Evolutionary conservation across 2,888 invertebrate genomes (phyloP).

Genomic region (Troides aeacus): DNA sequence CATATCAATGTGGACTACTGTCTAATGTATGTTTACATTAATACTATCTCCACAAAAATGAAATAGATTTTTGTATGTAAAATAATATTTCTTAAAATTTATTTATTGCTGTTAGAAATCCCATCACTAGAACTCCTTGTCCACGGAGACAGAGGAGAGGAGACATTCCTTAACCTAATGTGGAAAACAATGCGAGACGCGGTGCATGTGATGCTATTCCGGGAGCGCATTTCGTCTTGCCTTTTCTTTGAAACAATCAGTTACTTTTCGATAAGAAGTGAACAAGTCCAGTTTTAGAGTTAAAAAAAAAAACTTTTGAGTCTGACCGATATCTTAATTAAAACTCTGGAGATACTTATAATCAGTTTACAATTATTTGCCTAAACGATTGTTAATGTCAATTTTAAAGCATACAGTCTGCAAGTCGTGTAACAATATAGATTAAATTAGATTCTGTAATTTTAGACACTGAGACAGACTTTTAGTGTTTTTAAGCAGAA

Average conservation of each 20-base stretch:
- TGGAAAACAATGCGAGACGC: constrained; percentile 71
- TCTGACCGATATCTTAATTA: constrained; percentile 1
- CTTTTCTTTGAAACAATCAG: constrained; percentile 32
- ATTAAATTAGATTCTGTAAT: too few relatives aligned
- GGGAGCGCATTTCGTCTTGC: constrained; percentile 33
- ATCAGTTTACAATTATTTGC: too few relatives aligned
- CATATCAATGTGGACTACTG: too few relatives aligned
- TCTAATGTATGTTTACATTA: too few relatives aligned
- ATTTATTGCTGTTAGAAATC: background rate
- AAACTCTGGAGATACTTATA: constrained; percentile 6
- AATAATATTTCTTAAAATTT: too few relatives aligned
- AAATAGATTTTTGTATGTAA: too few relatives aligned
- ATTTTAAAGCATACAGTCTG: too few relatives aligned
- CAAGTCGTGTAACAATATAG: too few relatives aligned
- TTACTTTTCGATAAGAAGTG: constrained; percentile 22
- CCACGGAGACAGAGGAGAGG: constrained; percentile 29
- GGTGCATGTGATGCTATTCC: constrained; percentile 58
- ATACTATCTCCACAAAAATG: too few relatives aligned
- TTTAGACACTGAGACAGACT: too few relatives aligned
- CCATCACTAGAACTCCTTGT: constrained; percentile 29
- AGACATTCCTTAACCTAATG: constrained; percentile 72
- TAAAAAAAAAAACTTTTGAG: constrained; percentile 9
- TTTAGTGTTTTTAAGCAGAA: too few relatives aligned
- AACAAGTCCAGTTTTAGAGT: constrained; percentile 13
- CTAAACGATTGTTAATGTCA: too few relatives aligned